Conservation (phyloP, 2,113 vertebrate genomes). For the Ammodytes marinus region DNA sequence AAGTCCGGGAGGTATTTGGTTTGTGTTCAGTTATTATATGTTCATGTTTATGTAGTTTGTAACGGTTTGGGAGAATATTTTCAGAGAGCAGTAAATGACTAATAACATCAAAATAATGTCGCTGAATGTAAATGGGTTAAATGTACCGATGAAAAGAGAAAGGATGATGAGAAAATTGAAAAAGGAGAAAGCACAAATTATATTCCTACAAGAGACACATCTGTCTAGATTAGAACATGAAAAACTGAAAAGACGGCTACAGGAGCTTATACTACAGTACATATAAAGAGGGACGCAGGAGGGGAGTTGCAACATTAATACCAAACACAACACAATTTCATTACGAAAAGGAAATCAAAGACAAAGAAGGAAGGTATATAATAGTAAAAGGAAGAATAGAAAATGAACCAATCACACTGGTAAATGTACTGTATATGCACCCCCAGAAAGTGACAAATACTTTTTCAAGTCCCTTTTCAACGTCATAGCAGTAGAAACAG, state of each 20-base stretch:
- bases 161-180: no score
- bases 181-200: neutral
- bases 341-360: neutral
- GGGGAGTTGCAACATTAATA: neutral
- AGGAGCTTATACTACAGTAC: neutral
- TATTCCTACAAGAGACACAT: neutral
- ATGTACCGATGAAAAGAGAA: no score
- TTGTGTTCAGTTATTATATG: no score
- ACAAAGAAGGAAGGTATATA: no score
- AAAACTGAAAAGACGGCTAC: neutral
- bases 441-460: neutral
- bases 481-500: no score
- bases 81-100: no score
- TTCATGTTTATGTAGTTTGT: no score
- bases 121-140: no score
- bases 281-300: neutral
- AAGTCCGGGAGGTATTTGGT: no score
- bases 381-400: neutral
- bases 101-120: no score
- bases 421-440: neutral
- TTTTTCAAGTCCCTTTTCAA: neutral
- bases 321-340: neutral
- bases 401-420: neutral
- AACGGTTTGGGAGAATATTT: no score
- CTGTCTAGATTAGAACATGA: neutral